Evolutionary conservation across 1,140 invertebrate genomes (phyloP), one percentile per base, ranked within the genome.

Genomic region (Drosophila parvula): DNA sequence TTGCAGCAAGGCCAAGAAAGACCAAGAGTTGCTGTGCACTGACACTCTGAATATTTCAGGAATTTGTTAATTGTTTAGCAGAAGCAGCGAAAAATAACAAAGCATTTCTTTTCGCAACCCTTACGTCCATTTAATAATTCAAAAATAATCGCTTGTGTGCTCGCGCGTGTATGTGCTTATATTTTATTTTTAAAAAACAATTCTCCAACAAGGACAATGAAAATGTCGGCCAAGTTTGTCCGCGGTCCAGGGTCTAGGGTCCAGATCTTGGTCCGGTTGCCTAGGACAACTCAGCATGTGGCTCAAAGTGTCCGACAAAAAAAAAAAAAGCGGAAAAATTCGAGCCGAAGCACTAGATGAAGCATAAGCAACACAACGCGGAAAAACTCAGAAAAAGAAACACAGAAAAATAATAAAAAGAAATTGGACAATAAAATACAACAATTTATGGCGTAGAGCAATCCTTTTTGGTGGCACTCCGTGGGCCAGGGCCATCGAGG

Each of bases 391-490:
- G 69, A 43, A 89, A 78, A 74, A 76, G 69, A 77, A 88, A 83
- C 73, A 62, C 63, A 88, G 78, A 86, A 77, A 88, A 88, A 89
- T 89, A 88, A 89, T 89, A 89, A 89, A 89, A 89, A 89, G 80
- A 90, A 89, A 89, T 89, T 89, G 84, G 80, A 89, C 84, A 89
- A 89, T 89, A 89, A 89, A 89, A 89, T 89, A 89, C 84, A 89
- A 81, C 65, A 89, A 89, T 89, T 89, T 89, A 89, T 89, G 78
- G 80, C 80, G 78, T 69, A 89, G 77, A 83, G 78, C 84, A 89
- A 89, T 89, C 84, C 84, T 89, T 89, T 88, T 73, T 75, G 77
- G 73, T 81, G 84, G 73, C 80, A 82, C 73, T 83, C 77, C 68
- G 60, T 74, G 65, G 68, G 62, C 28, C 58, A 32, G 44, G 44